phyloP scores from a whole-genome alignment of 2,113 vertebrate species.

The Bettongia penicillata region DNA sequence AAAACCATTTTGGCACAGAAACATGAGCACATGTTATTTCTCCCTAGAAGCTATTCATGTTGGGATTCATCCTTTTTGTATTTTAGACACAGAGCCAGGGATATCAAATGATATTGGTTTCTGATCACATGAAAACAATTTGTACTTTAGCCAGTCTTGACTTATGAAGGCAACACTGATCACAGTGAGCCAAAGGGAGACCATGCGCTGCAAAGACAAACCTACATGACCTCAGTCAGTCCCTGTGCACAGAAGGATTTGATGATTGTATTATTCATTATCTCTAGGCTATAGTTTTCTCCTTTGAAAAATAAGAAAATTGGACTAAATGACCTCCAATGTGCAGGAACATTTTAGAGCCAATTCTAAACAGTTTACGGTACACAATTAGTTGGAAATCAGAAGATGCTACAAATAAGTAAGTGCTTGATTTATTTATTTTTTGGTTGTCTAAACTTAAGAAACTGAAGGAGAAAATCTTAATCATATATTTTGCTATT shows the following conservation, averaged over 20 bases:
- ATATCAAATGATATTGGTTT: background rate
- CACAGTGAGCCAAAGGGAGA: background rate
- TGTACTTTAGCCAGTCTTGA: background rate
- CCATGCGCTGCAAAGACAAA: background rate
- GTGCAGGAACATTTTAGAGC: background rate
- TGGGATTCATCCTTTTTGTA: background rate
- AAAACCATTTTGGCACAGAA: conserved; percentile 1
- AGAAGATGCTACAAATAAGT: background rate
- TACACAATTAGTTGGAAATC: background rate
- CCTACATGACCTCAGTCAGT: background rate
- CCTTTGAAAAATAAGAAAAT: background rate
- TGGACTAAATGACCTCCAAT: background rate
- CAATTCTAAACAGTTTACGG: background rate
- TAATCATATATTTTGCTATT: background rate
- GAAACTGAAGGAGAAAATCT: background rate
- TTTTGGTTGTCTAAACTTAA: background rate
- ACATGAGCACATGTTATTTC: background rate
- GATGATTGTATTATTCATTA: background rate
- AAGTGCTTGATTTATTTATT: background rate
- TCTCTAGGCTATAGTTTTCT: background rate
- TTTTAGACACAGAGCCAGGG: background rate
- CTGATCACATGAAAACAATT: background rate
- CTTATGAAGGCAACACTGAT: background rate
- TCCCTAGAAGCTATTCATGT: background rate
- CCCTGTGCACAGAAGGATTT: background rate